Percentiles rank a stretch among this genome's conserved stretches.
These are phyloP conservation scores for Nasonovia ribisnigri DNA, from an alignment of 2,888 invertebrate genomes.

Conservation along the genomic window DNA sequence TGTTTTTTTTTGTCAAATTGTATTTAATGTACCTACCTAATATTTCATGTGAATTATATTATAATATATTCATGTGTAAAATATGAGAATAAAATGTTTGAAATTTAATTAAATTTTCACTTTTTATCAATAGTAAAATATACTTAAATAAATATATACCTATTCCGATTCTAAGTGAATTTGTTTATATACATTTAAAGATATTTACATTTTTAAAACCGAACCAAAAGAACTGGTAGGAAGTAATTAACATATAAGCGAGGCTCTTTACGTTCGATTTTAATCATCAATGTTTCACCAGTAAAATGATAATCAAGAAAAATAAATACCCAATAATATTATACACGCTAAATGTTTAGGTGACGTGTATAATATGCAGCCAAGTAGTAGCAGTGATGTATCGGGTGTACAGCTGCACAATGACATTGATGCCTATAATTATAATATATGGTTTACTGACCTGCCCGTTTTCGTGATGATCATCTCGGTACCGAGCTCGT, in stretches of 20 bases:
- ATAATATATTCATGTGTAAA: conserved; percentile 66
- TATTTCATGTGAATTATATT: neutral
- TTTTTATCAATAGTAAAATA: neutral
- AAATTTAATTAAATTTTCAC: neutral
- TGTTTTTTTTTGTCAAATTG: neutral
- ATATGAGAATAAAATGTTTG: neutral
- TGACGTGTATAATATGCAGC: neutral
- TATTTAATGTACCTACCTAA: too few species aligned
- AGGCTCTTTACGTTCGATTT: neutral
- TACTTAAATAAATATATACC: neutral
- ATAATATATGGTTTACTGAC: conserved; percentile 72
- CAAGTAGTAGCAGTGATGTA: neutral
- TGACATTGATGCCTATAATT: too few species aligned
- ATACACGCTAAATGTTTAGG: neutral
- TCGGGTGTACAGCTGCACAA: too few species aligned
- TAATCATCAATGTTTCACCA: neutral
- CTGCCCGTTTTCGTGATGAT: conserved; percentile 88
- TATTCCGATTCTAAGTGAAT: neutral
- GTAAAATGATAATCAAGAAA: neutral
- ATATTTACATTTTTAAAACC: neutral
- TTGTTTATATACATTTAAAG: neutral
- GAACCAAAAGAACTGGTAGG: neutral
- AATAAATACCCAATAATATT: neutral
- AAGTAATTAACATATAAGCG: neutral
- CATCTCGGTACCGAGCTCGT: conserved; percentile 85